Base-by-base conservation (phyloP, 2,797 vertebrate species). In the Pygocentrus nattereri region DNA sequence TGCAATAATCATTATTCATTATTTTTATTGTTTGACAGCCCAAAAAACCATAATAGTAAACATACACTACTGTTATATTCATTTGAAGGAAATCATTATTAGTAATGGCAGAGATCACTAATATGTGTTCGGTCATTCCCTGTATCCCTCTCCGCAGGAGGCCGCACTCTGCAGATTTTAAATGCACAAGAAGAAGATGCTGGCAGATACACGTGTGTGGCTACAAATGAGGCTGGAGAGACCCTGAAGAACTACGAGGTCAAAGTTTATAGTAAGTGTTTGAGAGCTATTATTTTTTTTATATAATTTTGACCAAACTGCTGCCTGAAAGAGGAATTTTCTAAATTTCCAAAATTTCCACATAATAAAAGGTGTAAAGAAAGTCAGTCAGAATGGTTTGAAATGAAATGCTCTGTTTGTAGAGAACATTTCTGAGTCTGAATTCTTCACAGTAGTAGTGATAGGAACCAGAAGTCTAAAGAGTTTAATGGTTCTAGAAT, bases 141-240 rank as follows among this genome's bases (percentile, higher is more conserved):
- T 72, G 25, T 5, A 30, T 69, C 72, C 59, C 23, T 77, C 54
- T 56, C 16, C 23, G 25, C 86, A 99, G 98, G 98, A 78, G 98
- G 97, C 0, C 92, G 96, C 49, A 98, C 95, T 0, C 92, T 99
- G 78, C 98, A 99, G 94, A 97, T 99, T 81, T 92, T 98, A 41
- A 98, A 92, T 38, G 96, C 97, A 0, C 95, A 95, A 87, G 94
- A 95, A 81, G 95, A 96, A 83, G 94, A 94, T 21, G 90, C 96
- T 83, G 98, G 97, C 56, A 94, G 95, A 84, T 99, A 99, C 1
- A 98, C 96, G 2, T 99, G 98, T 81, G 90, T 97, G 70, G 98
- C 98, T 80, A 96, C 96, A 0, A 99, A 99, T 11, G 97, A 99
- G 85, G 98, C 98, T 0, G 98, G 98, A 74, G 96, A 98, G 85